Base-by-base conservation (phyloP, 2,888 invertebrate genomes). In the Diachrysia chrysitis region DNA sequence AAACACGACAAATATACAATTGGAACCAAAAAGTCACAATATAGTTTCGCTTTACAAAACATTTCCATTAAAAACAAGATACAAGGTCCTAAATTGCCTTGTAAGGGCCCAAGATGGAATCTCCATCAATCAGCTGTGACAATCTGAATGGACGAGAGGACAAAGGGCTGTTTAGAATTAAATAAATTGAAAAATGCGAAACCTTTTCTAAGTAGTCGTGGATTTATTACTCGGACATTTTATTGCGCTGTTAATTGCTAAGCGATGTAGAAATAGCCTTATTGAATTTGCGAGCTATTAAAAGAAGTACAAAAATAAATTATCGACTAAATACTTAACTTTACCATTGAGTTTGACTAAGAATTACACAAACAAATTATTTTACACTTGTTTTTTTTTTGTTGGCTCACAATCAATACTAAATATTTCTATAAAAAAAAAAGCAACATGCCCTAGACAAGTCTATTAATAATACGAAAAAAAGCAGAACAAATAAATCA, bases 41-140 rank as follows among this genome's bases (percentile, higher is more conserved):
- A 42, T 42, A 51, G 19, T 19, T 21, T 19, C 2, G 10, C 29
- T 29, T 32, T 19, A 51, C 21, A 51, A 51, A 54, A 54, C 21
- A 54, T 25, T 16, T 54, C 23, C 21, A 17, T 53, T 21, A 35
- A 54, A 32, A 54, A 35, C 17, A 56, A 59, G 51, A 70, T 35
- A 35, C 60, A 48, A 48, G 54, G 23, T 62, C 54, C 10, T 62
- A 76, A 63, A 75, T 68, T 72, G 62, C 76, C 72, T 84, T 78
- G 71, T 65, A 77, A 87, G 85, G 85, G 84, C 82, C 83, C 69
- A 56, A 63, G 84, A 84, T 84, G 73, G 78, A 79, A 76, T 70
- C 69, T 79, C 84, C 89, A 92, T 91, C 90, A 87, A 91, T 92
- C 92, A 90, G 81, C n/a, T 32, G 71, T 78, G 90, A 87, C 90